These are phyloP conservation scores for Typhlichthys subterraneus DNA, from an alignment of 2,797 vertebrate genomes.

Conservation along the genomic window DNA sequence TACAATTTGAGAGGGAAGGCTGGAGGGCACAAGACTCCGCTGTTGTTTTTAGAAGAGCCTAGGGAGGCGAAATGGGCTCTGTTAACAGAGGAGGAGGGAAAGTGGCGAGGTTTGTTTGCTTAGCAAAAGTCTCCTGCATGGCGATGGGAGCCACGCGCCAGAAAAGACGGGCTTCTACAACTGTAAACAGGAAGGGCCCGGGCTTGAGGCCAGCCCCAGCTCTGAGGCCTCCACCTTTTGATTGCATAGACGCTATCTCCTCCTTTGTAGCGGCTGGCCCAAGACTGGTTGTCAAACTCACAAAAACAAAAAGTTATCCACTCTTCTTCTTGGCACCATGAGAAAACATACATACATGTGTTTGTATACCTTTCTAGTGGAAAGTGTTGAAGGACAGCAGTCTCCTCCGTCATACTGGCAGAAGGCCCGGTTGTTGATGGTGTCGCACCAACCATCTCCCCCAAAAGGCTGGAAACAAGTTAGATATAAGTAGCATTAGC, in stretches of 20 bases:
- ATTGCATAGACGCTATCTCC: conserved; percentile 25
- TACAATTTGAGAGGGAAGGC: conserved; percentile 57
- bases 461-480: conserved; percentile 85
- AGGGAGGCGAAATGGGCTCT: conserved; percentile 51
- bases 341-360: not conserved
- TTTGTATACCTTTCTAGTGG: conserved; percentile 88
- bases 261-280: not conserved
- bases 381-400: conserved; percentile 96
- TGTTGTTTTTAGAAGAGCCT: conserved; percentile 62
- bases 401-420: conserved; percentile 97
- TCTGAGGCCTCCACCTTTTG: conserved; percentile 19
- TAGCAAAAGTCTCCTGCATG: conserved; percentile 54
- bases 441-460: conserved; percentile 97
- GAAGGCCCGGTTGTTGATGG: conserved; percentile 96
- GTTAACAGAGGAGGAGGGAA: conserved; percentile 51
- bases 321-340: not conserved
- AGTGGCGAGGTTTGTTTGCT: conserved; percentile 68
- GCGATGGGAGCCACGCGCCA: conserved; percentile 41
- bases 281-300: not conserved
- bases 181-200: conserved; percentile 59
- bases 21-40: conserved; percentile 47
- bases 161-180: conserved; percentile 56
- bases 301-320: conserved; percentile 1
- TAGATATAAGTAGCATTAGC: conserved; percentile 43
- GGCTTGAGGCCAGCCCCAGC: conserved; percentile 40